Evolutionary conservation across 2,113 vertebrate genomes (phyloP).

Genomic region (Hypomesus transpacificus): DNA sequence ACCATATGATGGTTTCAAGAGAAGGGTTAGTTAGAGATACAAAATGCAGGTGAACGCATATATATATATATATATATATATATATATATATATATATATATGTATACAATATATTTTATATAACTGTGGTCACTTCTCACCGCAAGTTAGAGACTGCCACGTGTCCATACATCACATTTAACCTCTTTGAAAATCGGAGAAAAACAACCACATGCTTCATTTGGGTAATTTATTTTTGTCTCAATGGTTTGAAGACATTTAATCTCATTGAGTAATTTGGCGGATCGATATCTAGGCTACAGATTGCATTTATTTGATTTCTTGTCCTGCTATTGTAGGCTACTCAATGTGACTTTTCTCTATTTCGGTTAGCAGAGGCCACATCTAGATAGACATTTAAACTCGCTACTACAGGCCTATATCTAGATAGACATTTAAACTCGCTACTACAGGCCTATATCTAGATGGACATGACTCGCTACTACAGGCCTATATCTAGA

Average conservation of each 20-base stretch:
- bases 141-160: neutral
- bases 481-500: slow-evolving; percentile 22
- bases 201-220: neutral
- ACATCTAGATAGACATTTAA: slow-evolving; percentile 47
- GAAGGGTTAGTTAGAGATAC: neutral
- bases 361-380: slow-evolving; percentile 24
- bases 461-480: slow-evolving; percentile 41
- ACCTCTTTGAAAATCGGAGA: neutral
- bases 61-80: too few species aligned
- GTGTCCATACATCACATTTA: neutral
- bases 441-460: slow-evolving; percentile 18
- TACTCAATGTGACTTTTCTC: slow-evolving; percentile 14
- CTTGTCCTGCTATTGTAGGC: slow-evolving; percentile 20
- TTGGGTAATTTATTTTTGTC: slow-evolving; percentile 11
- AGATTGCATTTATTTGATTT: slow-evolving; percentile 11
- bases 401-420: slow-evolving; percentile 14
- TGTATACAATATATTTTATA: neutral
- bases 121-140: neutral
- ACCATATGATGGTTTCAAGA: too few species aligned
- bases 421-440: slow-evolving; percentile 46
- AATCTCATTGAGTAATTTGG: slow-evolving; percentile 27
- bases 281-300: slow-evolving; percentile 20
- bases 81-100: too few species aligned
- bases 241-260: slow-evolving; percentile 5
- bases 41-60: neutral